Conservation (phyloP, 2,113 vertebrate genomes). For the Crotalus horridus region DNA sequence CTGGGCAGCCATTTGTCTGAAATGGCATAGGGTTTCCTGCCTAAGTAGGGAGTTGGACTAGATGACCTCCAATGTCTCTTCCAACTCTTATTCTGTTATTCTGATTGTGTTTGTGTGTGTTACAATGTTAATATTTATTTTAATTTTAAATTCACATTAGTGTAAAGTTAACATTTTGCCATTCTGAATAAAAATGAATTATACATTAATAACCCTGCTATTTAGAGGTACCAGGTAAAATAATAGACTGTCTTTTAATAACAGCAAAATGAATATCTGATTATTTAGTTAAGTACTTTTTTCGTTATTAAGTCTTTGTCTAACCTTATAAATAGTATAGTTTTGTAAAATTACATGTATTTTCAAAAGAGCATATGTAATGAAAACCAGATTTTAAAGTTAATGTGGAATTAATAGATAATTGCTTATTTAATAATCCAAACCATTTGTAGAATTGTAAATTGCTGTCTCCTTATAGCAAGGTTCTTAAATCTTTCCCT, state of each 20-base stretch:
- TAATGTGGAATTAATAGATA: constrained; percentile 67
- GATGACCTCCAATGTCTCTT: neutral
- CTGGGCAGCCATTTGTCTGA: too few species aligned
- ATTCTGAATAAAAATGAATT: neutral
- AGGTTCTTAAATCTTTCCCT: constrained; percentile 70
- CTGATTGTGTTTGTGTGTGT: neutral
- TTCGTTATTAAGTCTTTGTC: constrained; percentile 61
- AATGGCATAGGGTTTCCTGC: too few species aligned
- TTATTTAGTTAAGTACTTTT: constrained; percentile 67
- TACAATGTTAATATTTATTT: neutral
- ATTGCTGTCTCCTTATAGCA: constrained; percentile 66
- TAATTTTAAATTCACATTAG: neutral
- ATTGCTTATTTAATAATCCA: constrained; percentile 83
- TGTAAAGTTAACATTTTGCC: neutral
- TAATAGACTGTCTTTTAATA: constrained; percentile 44
- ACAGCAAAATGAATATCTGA: constrained; percentile 61
- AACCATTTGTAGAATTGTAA: constrained; percentile 71
- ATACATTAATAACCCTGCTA: neutral
- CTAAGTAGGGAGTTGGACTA: too few species aligned
- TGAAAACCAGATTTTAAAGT: constrained; percentile 56
- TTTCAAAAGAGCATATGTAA: constrained; percentile 66
- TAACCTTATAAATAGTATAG: constrained; percentile 52
- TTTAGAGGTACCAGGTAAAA: constrained; percentile 57
- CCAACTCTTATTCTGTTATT: neutral
- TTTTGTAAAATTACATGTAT: constrained; percentile 67